Evolutionary conservation across 1,140 invertebrate species (phyloP), one percentile per base, ranked within the genome.

Genomic region (Mercenaria mercenaria): DNA sequence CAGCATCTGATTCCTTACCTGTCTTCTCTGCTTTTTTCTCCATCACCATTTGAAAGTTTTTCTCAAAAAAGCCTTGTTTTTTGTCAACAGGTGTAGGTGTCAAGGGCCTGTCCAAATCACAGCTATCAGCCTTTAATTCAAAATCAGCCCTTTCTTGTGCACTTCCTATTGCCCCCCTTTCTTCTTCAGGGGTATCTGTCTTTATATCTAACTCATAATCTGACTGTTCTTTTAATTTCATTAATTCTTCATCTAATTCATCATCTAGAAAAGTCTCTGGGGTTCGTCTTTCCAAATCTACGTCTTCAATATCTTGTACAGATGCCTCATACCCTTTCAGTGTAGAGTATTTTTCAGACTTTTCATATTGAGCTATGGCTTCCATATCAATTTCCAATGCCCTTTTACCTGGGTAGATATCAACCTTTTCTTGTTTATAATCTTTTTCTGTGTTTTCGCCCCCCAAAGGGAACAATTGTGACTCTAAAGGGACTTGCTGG

Each of bases 161-260:
- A 80, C 69, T 87, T 64, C 76, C 80, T 47, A 52, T 20, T 41
- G 20, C 52, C 32, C 23, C 72, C 39, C 39, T 67, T n/a, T 80
- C 83, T 50, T 61, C 72, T 37, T 72, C 34, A 41, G 34, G 29
- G 8, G 32, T 64, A 43, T 74, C 89, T 23, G 43, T 69, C 43
- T 85, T 72, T 41, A 76, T 43, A n/a, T 91, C 89, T 92, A 96
- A 95, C 20, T 96, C 88, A 87, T 96, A 96, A 85, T 96, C 95
- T 84, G 94, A 95, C 43, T 92, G 94, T 87, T 97, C 96, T 93
- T 97, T 96, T 34, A 96, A 83, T 77, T 95, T 95, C 23, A 96
- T 76, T 76, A 95, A 85, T 69, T 91, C 93, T 89, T 93, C 88
- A 81, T 95, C 92, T 34, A 92, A 88, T 80, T 91, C 90, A 50